Evolutionary conservation across 2,113 vertebrate species (phyloP).

Genomic region (Elanus axillaris): DNA sequence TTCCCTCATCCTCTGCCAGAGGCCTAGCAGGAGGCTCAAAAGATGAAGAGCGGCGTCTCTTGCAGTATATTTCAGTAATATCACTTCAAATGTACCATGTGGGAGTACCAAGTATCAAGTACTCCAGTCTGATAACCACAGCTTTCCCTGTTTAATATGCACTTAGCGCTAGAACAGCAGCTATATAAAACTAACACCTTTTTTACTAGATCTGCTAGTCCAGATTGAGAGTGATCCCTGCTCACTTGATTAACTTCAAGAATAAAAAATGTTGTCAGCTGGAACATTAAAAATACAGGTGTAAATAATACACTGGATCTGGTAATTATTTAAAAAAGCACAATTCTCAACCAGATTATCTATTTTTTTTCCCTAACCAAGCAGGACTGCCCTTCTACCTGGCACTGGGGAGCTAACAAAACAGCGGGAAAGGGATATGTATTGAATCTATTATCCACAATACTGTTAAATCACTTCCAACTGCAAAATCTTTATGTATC

Average conservation of each 20-base stretch:
- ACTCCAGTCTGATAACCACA: not conserved
- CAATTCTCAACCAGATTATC: not conserved
- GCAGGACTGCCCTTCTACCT: not conserved
- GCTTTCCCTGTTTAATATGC: not conserved
- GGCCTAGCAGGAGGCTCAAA: not conserved
- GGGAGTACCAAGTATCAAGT: not conserved
- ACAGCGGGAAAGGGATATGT: not conserved
- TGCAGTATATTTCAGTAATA: not conserved
- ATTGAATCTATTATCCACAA: not conserved
- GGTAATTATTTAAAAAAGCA: not conserved
- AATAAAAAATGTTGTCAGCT: not conserved
- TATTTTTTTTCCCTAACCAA: not conserved
- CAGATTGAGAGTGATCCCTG: not conserved
- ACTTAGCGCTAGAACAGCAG: not conserved
- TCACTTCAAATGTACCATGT: not conserved
- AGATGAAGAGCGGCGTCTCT: not conserved
- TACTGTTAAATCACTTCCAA: not conserved
- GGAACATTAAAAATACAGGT: not conserved
- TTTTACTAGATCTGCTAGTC: not conserved
- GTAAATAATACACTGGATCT: not conserved
- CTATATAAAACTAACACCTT: not conserved
- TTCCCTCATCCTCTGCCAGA: not conserved
- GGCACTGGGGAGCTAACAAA: not conserved
- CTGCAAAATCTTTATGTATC: not conserved
- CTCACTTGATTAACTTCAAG: not conserved